A percentile compares a stretch with the other conserved stretches of the same genome.
phyloP scores from a whole-genome alignment of 2,113 vertebrate species.

The Chaetops frenatus region DNA sequence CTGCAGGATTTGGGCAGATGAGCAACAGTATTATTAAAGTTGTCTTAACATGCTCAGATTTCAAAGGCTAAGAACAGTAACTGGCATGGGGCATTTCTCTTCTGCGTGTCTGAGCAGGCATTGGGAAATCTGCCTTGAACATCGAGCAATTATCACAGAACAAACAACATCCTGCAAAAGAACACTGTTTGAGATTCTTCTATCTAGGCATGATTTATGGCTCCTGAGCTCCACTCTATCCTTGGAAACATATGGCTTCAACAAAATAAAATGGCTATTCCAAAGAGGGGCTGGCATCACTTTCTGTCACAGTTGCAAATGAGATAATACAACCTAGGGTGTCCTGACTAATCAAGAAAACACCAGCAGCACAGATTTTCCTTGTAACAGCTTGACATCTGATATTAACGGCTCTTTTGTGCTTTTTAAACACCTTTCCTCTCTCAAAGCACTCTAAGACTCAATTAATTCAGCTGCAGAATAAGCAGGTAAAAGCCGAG shows the following conservation, averaged over 20 bases:
- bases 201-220: conserved; percentile 10
- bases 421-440: neutral
- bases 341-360: neutral
- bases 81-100: neutral
- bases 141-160: neutral
- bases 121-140: neutral
- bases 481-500: neutral
- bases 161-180: neutral
- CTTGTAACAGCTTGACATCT: neutral
- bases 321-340: neutral
- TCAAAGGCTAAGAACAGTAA: neutral
- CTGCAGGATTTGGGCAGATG: neutral
- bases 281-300: neutral
- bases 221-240: conserved; percentile 6
- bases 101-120: neutral
- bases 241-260: neutral
- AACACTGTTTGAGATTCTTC: neutral
- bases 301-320: neutral
- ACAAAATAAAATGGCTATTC: conserved; percentile 55
- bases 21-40: neutral
- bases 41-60: neutral
- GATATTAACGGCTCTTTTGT: neutral
- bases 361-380: neutral
- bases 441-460: neutral
- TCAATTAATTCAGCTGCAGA: neutral